These are phyloP conservation scores for Sycophila texana DNA, from an alignment of 2,888 invertebrate species.

Conservation along the genomic window DNA sequence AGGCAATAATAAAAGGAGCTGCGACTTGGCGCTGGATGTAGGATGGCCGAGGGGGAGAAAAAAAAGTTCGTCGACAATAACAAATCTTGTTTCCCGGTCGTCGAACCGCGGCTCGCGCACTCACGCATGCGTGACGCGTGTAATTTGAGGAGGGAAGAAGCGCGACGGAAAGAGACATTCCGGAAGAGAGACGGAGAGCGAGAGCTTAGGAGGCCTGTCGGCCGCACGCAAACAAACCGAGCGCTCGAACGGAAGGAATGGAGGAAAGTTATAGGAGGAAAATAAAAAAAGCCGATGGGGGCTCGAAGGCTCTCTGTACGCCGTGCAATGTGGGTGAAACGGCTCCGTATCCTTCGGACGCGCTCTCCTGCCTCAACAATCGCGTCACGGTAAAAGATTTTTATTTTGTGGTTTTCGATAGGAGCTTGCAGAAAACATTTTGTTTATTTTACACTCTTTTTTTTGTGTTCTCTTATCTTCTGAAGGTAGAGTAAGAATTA, in stretches of 20 bases:
- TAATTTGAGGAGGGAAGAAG: slow-evolving; percentile 56
- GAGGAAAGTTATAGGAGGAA: not conserved
- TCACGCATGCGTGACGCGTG: slow-evolving; percentile 49
- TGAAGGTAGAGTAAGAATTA: no score
- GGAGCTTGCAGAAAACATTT: no score
- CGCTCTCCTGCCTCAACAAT: no score
- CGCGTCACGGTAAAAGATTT: no score
- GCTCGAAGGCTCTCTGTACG: no score
- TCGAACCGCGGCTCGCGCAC: slow-evolving; percentile 30
- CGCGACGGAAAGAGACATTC: slow-evolving; percentile 49
- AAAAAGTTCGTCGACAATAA: slow-evolving; percentile 32
- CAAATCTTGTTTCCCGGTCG: slow-evolving; percentile 46
- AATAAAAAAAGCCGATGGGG: not conserved
- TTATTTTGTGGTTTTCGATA: no score
- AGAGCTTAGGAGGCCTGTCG: slow-evolving; percentile 25
- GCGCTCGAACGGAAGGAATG: not conserved
- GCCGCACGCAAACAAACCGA: slow-evolving; percentile 29
- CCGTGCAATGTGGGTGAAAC: not conserved
- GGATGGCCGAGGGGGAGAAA: not conserved
- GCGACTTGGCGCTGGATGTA: not conserved
- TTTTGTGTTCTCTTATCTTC: no score
- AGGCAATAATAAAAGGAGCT: not conserved
- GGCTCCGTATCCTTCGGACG: no score
- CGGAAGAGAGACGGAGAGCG: slow-evolving; percentile 16
- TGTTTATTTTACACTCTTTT: no score